Percentiles rank a stretch among this genome's conserved stretches.
Evolutionary conservation across 2,797 vertebrate species (phyloP).

Genomic region (Acrossocheilus fasciatus): DNA sequence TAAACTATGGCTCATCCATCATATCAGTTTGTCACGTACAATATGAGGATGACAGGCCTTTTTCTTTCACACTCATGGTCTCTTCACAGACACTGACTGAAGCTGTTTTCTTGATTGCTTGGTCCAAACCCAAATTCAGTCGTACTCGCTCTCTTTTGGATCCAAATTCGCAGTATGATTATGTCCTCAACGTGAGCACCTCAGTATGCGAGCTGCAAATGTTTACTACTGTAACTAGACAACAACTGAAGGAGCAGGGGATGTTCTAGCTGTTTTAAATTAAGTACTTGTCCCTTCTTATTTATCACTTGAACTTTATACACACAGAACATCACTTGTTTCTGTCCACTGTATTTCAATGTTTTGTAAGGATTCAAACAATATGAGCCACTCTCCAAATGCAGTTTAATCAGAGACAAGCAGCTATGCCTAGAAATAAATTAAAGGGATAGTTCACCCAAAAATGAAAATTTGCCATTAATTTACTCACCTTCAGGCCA

Average conservation of each 20-base stretch:
- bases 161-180: background rate
- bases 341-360: background rate
- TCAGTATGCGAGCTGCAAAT: background rate
- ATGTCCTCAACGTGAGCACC: background rate
- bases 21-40: background rate
- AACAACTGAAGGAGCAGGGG: background rate
- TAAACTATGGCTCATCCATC: background rate
- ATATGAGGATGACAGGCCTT: background rate
- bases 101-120: background rate
- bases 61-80: conserved; percentile 15
- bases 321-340: background rate
- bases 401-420: background rate
- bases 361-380: background rate
- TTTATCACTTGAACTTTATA: background rate
- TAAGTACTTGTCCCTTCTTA: background rate
- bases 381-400: background rate
- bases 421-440: background rate
- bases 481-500: background rate
- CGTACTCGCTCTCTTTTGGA: background rate
- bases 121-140: background rate
- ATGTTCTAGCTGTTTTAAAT: background rate
- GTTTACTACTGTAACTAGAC: background rate
- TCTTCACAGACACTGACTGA: conserved; percentile 1
- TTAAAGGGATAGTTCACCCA: background rate
- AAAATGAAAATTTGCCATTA: background rate